Evolutionary conservation across 2,888 invertebrate genomes (phyloP).

Genomic region (Brachyptera risi): DNA sequence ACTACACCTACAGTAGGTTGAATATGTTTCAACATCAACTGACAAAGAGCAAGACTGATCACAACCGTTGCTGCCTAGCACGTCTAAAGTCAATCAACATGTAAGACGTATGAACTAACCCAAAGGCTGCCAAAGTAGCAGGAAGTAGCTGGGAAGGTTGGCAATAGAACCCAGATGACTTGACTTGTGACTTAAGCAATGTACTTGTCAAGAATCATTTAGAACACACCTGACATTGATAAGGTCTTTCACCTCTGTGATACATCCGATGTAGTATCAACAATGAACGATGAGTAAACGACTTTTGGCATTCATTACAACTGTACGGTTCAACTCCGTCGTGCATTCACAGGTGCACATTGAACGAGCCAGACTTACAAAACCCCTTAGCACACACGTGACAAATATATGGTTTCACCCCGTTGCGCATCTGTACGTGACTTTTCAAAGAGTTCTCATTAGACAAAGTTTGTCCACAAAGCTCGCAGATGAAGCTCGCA

Average conservation of each 20-base stretch:
- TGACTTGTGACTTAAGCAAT: constrained; percentile 58
- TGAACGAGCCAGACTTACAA: constrained; percentile 42
- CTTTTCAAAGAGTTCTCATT: constrained; percentile 57
- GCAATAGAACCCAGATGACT: constrained; percentile 38
- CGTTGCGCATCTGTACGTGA: constrained; percentile 58
- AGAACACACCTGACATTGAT: constrained; percentile 54
- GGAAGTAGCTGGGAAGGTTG: too few relatives aligned
- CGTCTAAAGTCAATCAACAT: too few relatives aligned
- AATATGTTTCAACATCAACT: too few relatives aligned
- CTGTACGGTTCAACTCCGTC: constrained; percentile 59
- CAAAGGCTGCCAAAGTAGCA: too few relatives aligned
- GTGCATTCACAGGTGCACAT: constrained; percentile 58
- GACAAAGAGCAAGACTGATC: too few relatives aligned
- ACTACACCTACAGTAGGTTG: too few relatives aligned
- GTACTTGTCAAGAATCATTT: constrained; percentile 61
- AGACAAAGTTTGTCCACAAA: constrained; percentile 58
- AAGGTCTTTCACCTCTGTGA: constrained; percentile 58
- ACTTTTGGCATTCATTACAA: constrained; percentile 58
- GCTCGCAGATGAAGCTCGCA: constrained; percentile 58
- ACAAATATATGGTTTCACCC: constrained; percentile 59
- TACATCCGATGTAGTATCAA: constrained; percentile 58
- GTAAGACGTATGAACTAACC: too few relatives aligned
- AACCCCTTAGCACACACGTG: constrained; percentile 29
- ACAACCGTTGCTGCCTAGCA: too few relatives aligned
- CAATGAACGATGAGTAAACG: constrained; percentile 56